Evolutionary conservation across 2,888 invertebrate species (phyloP).

Genomic region (Amiota mariae): DNA sequence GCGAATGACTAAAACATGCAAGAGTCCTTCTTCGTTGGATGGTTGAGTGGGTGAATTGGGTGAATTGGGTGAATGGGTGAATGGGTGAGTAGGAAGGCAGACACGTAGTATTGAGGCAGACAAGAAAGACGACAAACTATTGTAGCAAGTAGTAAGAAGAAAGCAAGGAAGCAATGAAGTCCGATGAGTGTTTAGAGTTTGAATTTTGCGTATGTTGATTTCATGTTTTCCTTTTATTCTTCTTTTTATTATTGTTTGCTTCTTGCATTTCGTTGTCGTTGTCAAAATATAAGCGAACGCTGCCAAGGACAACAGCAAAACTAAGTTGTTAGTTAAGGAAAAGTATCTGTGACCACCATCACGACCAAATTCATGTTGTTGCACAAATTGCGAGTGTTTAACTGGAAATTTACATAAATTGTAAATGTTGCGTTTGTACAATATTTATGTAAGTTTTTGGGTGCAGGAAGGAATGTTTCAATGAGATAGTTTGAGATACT

Average conservation of each 20-base stretch:
- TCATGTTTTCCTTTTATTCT: not conserved
- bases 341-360: not conserved
- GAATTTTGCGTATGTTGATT: not conserved
- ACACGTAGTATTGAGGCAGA: not conserved
- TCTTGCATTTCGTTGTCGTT: not conserved
- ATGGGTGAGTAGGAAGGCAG: too few relatives aligned
- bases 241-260: not conserved
- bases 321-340: too few relatives aligned
- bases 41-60: too few relatives aligned
- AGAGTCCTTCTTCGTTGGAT: too few relatives aligned
- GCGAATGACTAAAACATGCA: not conserved
- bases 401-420: conserved; percentile 39
- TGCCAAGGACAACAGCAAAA: too few relatives aligned
- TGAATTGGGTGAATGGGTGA: too few relatives aligned
- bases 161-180: not conserved
- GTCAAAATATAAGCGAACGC: not conserved
- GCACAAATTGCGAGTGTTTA: conserved; percentile 37
- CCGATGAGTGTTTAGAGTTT: not conserved
- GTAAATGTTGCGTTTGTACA: conserved; percentile 33
- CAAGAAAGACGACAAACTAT: not conserved
- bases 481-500: not conserved
- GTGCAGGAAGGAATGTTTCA: not conserved
- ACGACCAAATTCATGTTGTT: not conserved
- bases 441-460: too few relatives aligned
- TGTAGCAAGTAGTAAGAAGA: not conserved